Conservation (phyloP, 2,888 invertebrate genomes). For the Acleris cristana region DNA sequence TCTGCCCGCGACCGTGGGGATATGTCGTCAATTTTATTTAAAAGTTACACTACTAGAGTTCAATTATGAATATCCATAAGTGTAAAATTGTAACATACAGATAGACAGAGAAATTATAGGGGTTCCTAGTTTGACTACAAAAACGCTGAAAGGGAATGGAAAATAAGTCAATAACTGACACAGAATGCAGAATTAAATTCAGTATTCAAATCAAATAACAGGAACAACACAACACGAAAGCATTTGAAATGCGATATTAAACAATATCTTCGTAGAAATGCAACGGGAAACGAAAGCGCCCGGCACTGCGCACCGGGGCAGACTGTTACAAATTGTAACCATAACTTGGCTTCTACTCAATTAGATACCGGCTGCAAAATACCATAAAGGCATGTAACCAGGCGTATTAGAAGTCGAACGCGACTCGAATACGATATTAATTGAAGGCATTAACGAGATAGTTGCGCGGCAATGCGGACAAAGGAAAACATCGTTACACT, state of each 20-base stretch:
- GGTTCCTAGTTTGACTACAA: too few species aligned
- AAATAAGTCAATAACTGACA: too few species aligned
- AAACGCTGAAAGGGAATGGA: not conserved
- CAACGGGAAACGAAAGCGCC: constrained; percentile 24
- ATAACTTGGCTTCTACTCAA: constrained; percentile 50
- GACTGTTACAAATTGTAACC: constrained; percentile 47
- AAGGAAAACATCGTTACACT: constrained; percentile 60
- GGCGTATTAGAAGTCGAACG: constrained; percentile 44
- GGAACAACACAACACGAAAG: not conserved
- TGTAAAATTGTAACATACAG: too few species aligned
- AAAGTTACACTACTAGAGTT: too few species aligned
- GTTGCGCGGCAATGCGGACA: constrained; percentile 48
- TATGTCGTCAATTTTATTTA: too few species aligned
- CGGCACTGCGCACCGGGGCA: constrained; percentile 40
- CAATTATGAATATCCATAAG: too few species aligned
- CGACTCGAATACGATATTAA: constrained; percentile 55
- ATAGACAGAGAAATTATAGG: too few species aligned
- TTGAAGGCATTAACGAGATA: constrained; percentile 53
- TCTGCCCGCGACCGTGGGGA: too few species aligned
- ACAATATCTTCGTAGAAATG: constrained; percentile 27
- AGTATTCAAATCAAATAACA: constrained; percentile 5
- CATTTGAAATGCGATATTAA: constrained; percentile 23
- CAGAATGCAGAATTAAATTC: not conserved
- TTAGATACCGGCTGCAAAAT: constrained; percentile 44
- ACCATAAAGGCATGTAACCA: constrained; percentile 45